Evolutionary conservation across 2,113 vertebrate species (phyloP), one percentile per base, ranked within the genome.

Genomic region (Takifugu bimaculatus): DNA sequence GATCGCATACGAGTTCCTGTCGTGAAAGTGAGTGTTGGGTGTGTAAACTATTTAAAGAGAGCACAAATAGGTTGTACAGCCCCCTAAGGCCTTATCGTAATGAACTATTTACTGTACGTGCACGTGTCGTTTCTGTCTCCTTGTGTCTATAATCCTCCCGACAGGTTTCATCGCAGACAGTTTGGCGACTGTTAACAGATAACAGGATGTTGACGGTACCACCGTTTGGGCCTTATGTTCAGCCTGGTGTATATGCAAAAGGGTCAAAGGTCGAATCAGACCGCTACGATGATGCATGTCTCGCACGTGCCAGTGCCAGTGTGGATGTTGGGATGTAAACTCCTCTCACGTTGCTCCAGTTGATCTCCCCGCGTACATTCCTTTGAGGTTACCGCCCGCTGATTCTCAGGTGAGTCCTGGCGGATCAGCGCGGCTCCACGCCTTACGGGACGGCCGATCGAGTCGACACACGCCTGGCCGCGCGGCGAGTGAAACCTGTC

Each of bases 401-500:
- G 10, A 0, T 1, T 39, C 32, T 45, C 26, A 10, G 49, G 50
- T 50, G 9, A 28, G 32, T 53, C 50, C 6, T 54, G 54, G 45
- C 45, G 12, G 13, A n/a, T 14, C 14, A 14, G 45, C 6, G 45
- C 5, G 14, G 5, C 14, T 48, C 12, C n/a, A 14, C 13, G 12
- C 45, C 45, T 15, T 13, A 11, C 35, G 1, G 55, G 64, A 6
- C 43, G 3, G 43, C 64, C 29, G 4, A 27, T 81, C 88, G 1
- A 63, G 89, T 88, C 35, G 9, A 2, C 44, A 80, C 88, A 78
- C 68, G 89, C 60, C 73, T 74, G 13, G 29, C 59, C 4, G 77
- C 67, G 59, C 0, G 6, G 78, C 87, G 78, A 85, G 87, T 85
- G 84, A 79, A 90, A 91, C 89, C 83, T 72, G 89, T 88, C 83